Base-by-base conservation (phyloP, 2,888 invertebrate species). In the Baronia brevicornis region DNA sequence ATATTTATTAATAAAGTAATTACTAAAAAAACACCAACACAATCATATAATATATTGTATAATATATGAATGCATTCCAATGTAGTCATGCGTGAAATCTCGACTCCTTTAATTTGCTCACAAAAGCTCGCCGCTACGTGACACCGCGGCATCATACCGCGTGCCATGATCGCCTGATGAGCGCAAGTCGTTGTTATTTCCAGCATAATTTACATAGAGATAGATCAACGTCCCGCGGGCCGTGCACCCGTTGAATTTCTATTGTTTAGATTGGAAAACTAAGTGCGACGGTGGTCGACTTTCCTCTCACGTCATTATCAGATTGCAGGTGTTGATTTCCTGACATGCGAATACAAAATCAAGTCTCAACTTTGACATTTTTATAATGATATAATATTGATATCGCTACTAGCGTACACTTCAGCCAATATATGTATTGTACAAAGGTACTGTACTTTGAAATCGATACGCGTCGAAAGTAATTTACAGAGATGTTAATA, bases 201-300 rank as follows among this genome's bases (percentile, higher is more conserved):
- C 74, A 51, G 72, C 66, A 75, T 80, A 75, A 82, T 84, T 84
- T 82, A 79, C 84, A 84, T 84, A 84, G 79, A 84, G 71, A 84
- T 84, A 70, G 78, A 79, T 72, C 70, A 66, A 57, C 43, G 64
- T 80, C 84, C 82, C 84, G 49, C 46, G 82, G 73, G 82, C 43
- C 64, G 68, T 51, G 79, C 79, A 79, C 77, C 82, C 77, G 80
- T 62, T 75, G 84, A 82, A 84, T 84, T 82, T 79, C 80, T 82
- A 84, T 84, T 84, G 80, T 84, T 80, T 80, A 80, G 74, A 84
- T 84, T 82, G 82, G 84, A 84, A 84, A 84, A 84, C 79, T 78
- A 79, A 80, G 78, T 73, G 71, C 62, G 50, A 52, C 56, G 54
- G 66, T 66, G 62, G 68, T 64, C 69, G 68, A 72, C 74, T 80